A percentile compares a stretch with the other conserved stretches of the same genome.
Conservation (phyloP, 2,113 vertebrate genomes). For the Laticauda laticaudata region DNA sequence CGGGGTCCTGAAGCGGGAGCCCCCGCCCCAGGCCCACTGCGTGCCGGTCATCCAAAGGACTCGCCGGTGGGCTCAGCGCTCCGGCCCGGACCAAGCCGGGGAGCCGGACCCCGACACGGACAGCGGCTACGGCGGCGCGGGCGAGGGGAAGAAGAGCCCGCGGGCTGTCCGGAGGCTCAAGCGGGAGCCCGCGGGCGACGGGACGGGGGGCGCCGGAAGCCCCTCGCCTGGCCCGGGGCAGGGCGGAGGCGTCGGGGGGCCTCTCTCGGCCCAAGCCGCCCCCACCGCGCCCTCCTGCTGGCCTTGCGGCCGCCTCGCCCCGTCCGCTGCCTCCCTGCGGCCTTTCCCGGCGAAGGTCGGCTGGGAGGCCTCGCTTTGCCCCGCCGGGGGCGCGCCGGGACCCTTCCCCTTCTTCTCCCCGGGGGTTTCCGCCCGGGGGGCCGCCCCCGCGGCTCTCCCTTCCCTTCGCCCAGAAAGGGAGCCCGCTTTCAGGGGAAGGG, state of each 20-base stretch:
- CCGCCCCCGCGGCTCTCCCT: constrained; percentile 78
- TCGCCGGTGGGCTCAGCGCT: constrained; percentile 52
- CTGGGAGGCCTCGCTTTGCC: constrained; percentile 87
- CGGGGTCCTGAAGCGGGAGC: constrained; percentile 70
- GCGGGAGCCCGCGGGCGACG: constrained; percentile 83
- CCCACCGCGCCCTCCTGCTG: constrained; percentile 84
- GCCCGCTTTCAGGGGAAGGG: constrained; percentile 57
- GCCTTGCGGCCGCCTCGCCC: constrained; percentile 90
- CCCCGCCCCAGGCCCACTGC: constrained; percentile 77
- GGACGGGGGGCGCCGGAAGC: constrained; percentile 59
- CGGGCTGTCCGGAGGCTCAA: constrained; percentile 70
- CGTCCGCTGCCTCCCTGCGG: constrained; percentile 84
- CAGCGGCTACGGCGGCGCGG: constrained; percentile 93
- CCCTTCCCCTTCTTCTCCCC: constrained; percentile 87
- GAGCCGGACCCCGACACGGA: constrained; percentile 96
- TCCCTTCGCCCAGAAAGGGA: constrained; percentile 69
- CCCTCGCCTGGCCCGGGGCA: constrained; percentile 48
- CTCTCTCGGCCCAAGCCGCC: constrained; percentile 81
- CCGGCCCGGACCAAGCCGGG: constrained; percentile 73
- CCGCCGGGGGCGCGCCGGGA: constrained; percentile 47
- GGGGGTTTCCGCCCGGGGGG: constrained; percentile 72
- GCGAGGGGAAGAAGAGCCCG: constrained; percentile 67
- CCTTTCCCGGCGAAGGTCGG: constrained; percentile 85
- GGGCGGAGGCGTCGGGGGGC: constrained; percentile 66
- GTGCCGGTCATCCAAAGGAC: constrained; percentile 96